Percentiles rank a stretch among this genome's conserved stretches.
Evolutionary conservation across 2,888 invertebrate species (phyloP).

Genomic region (Thecocarcelia acutangulata): DNA sequence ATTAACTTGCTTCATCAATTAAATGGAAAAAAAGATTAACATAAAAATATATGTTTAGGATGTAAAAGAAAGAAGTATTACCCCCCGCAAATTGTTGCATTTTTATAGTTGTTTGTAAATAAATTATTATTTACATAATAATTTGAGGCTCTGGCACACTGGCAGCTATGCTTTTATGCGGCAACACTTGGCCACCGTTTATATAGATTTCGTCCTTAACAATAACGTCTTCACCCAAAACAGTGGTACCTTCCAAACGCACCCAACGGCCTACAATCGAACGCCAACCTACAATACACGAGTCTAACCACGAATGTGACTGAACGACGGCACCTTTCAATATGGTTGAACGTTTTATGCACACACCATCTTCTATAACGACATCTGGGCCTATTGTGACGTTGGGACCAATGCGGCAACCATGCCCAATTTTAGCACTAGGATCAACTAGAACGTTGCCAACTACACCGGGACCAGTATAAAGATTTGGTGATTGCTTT

Average conservation of each 20-base stretch:
- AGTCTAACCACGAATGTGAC: conserved; percentile 98
- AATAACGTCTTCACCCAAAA: conserved; percentile 98
- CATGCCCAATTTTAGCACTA: conserved; percentile 94
- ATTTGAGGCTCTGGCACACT: conserved; percentile 99
- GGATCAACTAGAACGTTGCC: conserved; percentile 98
- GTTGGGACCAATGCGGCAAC: conserved; percentile 98
- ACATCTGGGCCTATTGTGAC: conserved; percentile 98
- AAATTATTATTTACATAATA: conserved; percentile 88
- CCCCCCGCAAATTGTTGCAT: conserved; percentile 8
- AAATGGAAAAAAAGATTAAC: conserved; percentile 6
- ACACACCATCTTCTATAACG: conserved; percentile 96
- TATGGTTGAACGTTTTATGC: conserved; percentile 96
- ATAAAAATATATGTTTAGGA: neutral
- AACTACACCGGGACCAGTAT: conserved; percentile 88
- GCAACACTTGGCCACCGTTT: conserved; percentile 98
- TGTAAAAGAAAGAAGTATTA: conserved; percentile 6
- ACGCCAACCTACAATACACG: conserved; percentile 98
- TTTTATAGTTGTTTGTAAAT: conserved; percentile 4
- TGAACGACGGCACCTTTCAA: conserved; percentile 90
- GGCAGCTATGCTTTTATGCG: conserved; percentile 95
- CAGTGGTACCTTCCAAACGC: conserved; percentile 98
- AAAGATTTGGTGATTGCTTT: conserved; percentile 87
- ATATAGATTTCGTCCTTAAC: conserved; percentile 99
- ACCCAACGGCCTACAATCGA: conserved; percentile 98
- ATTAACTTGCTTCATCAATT: neutral